These are phyloP conservation scores for Zhuqinia jingwanae DNA, from an alignment of 2,888 invertebrate genomes.

Conservation along the genomic window DNA sequence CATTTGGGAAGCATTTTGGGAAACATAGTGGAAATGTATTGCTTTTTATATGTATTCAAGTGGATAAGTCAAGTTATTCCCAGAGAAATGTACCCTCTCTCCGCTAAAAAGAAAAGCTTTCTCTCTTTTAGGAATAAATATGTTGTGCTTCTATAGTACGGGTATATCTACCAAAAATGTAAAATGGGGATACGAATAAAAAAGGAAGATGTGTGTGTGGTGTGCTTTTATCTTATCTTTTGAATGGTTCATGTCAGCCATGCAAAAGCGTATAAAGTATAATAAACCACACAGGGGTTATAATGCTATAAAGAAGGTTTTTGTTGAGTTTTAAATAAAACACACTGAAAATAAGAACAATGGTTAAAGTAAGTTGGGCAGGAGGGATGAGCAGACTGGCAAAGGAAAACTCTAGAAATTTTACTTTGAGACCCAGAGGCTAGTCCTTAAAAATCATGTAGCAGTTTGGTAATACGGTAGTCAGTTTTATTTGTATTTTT, in stretches of 20 bases:
- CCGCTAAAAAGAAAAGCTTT: constrained; percentile 5
- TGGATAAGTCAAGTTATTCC: constrained; percentile 10
- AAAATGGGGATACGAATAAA: constrained; percentile 43
- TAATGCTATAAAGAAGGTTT: too few species aligned
- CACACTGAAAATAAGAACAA: too few species aligned
- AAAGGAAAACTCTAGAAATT: too few species aligned
- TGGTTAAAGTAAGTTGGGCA: too few species aligned
- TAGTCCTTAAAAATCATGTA: too few species aligned
- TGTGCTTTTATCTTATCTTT: constrained; percentile 65
- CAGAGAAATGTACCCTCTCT: background rate
- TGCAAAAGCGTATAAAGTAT: constrained; percentile 13
- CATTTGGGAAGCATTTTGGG: constrained; percentile 60
- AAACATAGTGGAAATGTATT: constrained; percentile 44
- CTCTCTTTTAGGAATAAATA: too few species aligned
- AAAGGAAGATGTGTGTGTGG: too few species aligned
- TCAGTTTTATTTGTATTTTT: constrained; percentile 70
- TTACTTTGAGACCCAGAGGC: too few species aligned
- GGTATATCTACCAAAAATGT: constrained; percentile 26
- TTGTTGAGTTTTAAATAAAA: too few species aligned
- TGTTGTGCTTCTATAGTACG: too few species aligned
- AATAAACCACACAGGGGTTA: too few species aligned
- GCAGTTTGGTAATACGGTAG: constrained; percentile 48
- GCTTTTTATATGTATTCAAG: constrained; percentile 43
- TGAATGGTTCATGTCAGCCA: constrained; percentile 68
- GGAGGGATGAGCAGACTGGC: too few species aligned